Conservation (phyloP, 2,797 vertebrate genomes). For the Rhinogobio ventralis region DNA sequence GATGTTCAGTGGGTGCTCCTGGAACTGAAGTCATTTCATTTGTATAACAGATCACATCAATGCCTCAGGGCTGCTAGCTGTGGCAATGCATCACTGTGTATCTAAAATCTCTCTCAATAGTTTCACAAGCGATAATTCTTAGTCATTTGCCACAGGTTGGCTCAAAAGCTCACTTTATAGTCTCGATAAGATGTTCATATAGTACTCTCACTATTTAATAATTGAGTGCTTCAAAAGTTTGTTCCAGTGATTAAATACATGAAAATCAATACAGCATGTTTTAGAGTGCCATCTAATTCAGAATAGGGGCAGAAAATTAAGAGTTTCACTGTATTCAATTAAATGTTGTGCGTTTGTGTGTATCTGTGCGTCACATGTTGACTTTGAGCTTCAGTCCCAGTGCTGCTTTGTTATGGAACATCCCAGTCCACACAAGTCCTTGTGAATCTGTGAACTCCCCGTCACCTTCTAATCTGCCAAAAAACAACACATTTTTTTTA, state of each 20-base stretch:
- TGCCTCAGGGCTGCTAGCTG: background rate
- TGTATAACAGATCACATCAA: background rate
- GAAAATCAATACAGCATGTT: background rate
- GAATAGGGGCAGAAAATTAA: background rate
- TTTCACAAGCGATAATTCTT: background rate
- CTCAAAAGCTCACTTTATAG: background rate
- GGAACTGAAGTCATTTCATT: slow-evolving; percentile 3
- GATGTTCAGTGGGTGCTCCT: background rate
- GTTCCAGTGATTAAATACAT: background rate
- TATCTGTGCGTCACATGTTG: slow-evolving; percentile 67
- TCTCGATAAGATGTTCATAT: background rate
- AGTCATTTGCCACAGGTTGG: background rate
- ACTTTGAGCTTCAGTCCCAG: slow-evolving; percentile 81
- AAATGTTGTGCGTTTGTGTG: background rate
- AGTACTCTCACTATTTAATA: background rate
- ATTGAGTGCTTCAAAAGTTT: background rate
- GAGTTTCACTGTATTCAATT: background rate
- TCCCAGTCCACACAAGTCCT: slow-evolving; percentile 81
- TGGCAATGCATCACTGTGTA: slow-evolving; percentile 34
- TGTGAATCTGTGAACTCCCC: slow-evolving; percentile 79
- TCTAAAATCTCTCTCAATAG: background rate
- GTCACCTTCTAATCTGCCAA: slow-evolving; percentile 80
- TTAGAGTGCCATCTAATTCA: background rate
- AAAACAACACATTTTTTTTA: background rate
- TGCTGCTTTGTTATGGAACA: slow-evolving; percentile 80